Evolutionary conservation across 1,140 invertebrate genomes (phyloP).

Genomic region (Heliothis virescens): DNA sequence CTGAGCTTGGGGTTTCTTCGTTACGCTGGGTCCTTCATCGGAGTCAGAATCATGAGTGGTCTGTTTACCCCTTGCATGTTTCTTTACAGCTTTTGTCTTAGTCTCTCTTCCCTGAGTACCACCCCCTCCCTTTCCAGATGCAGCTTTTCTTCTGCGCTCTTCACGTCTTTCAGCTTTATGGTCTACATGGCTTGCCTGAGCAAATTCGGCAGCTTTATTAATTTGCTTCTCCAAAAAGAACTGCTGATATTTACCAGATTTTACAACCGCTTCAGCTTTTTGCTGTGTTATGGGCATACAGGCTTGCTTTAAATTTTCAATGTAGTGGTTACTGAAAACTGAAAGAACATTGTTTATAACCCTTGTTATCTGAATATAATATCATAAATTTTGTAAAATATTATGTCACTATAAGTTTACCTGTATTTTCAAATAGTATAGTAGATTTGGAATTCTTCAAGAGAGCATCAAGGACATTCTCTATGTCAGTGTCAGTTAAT

Average conservation of each 20-base stretch:
- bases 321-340: slow-evolving; percentile 89
- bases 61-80: slow-evolving; percentile 86
- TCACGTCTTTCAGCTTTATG: slow-evolving; percentile 92
- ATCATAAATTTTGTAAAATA: background rate
- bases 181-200: slow-evolving; percentile 82
- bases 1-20: slow-evolving; percentile 75
- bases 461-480: slow-evolving; percentile 89
- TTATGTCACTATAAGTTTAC: slow-evolving; percentile 60
- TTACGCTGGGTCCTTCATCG: slow-evolving; percentile 85
- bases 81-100: slow-evolving; percentile 97
- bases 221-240: slow-evolving; percentile 88
- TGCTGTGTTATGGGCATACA: slow-evolving; percentile 90
- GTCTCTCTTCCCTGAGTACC: slow-evolving; percentile 97
- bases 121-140: slow-evolving; percentile 94
- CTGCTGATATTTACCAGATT: slow-evolving; percentile 89
- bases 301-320: slow-evolving; percentile 90
- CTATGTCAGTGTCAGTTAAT: slow-evolving; percentile 91
- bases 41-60: slow-evolving; percentile 87
- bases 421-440: slow-evolving; percentile 86
- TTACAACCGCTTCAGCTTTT: slow-evolving; percentile 91
- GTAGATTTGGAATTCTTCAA: slow-evolving; percentile 86
- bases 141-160: slow-evolving; percentile 95
- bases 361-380: background rate
- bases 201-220: slow-evolving; percentile 77
- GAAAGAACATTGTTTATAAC: slow-evolving; percentile 51